Percentiles rank a stretch among this genome's conserved stretches.
Evolutionary conservation across 2,888 invertebrate species (phyloP).

Genomic region (Volucella inanis): DNA sequence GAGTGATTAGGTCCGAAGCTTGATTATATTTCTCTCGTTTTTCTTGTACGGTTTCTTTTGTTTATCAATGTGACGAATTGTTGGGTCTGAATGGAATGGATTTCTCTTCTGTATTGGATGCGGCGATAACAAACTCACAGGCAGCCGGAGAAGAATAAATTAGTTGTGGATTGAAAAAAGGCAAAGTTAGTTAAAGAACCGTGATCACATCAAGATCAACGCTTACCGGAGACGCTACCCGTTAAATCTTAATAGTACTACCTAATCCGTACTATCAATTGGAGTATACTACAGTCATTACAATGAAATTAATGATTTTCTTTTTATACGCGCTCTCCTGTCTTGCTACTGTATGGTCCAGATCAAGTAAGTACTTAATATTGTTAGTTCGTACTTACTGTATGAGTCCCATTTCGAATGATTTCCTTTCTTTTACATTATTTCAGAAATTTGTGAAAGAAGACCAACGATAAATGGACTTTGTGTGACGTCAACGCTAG

Average conservation of each 20-base stretch:
- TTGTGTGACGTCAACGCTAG: slow-evolving; percentile 79
- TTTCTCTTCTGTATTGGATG: slow-evolving; percentile 54
- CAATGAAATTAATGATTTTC: slow-evolving; percentile 72
- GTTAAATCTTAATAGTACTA: neutral
- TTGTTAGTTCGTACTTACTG: neutral
- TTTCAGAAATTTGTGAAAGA: slow-evolving; percentile 78
- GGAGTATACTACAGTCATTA: slow-evolving; percentile 32
- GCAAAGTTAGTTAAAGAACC: slow-evolving; percentile 67
- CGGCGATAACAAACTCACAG: slow-evolving; percentile 60
- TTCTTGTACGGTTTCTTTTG: slow-evolving; percentile 24
- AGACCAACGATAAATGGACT: slow-evolving; percentile 79
- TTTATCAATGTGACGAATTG: slow-evolving; percentile 65
- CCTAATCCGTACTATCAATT: slow-evolving; percentile 35
- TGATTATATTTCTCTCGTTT: slow-evolving; percentile 9
- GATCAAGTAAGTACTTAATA: slow-evolving; percentile 72
- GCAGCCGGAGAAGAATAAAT: slow-evolving; percentile 61
- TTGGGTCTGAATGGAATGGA: slow-evolving; percentile 51
- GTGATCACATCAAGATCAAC: slow-evolving; percentile 61
- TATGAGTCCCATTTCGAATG: no score
- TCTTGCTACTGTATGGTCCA: slow-evolving; percentile 53
- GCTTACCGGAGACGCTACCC: slow-evolving; percentile 2
- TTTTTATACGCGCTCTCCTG: slow-evolving; percentile 74
- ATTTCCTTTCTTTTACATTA: no score
- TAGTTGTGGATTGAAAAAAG: slow-evolving; percentile 61
- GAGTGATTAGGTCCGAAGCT: slow-evolving; percentile 27